Evolutionary conservation across 2,797 vertebrate species (phyloP).

Genomic region (Sparus aurata): DNA sequence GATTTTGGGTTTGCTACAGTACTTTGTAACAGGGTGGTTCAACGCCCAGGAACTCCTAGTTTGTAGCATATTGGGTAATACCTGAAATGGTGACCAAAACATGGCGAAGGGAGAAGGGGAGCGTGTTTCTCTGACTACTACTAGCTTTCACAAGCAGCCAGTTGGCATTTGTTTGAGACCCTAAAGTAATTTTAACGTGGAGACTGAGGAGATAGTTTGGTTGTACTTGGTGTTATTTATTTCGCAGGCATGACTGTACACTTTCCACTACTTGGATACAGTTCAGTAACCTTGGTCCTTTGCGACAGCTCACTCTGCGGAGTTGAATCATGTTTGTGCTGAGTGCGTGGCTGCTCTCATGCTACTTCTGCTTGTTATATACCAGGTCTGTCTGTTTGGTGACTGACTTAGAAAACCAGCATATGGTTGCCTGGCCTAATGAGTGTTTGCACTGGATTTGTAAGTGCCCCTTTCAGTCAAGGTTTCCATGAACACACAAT

Average conservation of each 20-base stretch:
- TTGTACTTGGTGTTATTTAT: background rate
- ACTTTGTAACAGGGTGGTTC: too few relatives aligned
- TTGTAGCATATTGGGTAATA: too few relatives aligned
- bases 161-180: background rate
- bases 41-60: too few relatives aligned
- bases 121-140: background rate
- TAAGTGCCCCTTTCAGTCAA: background rate
- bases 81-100: background rate
- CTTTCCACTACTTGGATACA: background rate
- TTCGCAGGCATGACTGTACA: background rate
- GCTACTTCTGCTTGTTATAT: background rate
- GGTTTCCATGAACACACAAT: slow-evolving; percentile 21
- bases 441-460: background rate
- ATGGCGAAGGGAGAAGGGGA: slow-evolving; percentile 18
- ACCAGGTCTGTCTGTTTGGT: background rate
- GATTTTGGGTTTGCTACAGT: background rate
- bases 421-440: background rate
- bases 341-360: background rate
- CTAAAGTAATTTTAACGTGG: background rate
- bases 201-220: background rate
- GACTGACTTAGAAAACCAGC: background rate
- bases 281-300: background rate
- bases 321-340: background rate
- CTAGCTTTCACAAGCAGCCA: background rate
- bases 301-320: background rate